phyloP scores from a whole-genome alignment of 2,113 vertebrate species.

The Genyomyrus donnyi region DNA sequence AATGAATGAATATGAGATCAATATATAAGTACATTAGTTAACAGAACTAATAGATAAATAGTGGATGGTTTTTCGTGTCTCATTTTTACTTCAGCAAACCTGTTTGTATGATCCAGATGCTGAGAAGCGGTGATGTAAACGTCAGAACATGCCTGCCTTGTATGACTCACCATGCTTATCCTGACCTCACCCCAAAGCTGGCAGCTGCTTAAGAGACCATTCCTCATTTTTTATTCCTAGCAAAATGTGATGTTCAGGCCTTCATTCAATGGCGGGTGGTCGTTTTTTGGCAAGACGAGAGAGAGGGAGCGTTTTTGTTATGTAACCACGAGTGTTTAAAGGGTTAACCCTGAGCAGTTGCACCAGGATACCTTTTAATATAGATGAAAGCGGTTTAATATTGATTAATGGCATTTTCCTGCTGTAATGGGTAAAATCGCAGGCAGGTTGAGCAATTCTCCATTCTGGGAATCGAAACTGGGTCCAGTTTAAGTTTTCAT shows the following conservation, averaged over 20 bases:
- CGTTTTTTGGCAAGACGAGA: neutral
- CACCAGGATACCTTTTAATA: neutral
- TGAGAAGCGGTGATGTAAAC: neutral
- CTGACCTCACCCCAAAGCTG: neutral
- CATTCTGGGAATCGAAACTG: neutral
- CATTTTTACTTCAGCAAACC: neutral
- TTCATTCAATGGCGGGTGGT: neutral
- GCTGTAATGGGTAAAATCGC: neutral
- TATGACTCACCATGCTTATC: neutral
- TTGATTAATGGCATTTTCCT: neutral
- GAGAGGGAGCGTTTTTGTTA: neutral
- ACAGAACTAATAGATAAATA: neutral
- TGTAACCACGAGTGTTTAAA: neutral
- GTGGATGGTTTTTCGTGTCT: neutral
- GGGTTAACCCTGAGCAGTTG: neutral
- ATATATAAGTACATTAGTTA: neutral
- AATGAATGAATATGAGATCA: neutral
- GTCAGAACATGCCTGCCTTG: neutral
- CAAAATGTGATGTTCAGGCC: neutral
- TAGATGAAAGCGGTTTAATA: neutral
- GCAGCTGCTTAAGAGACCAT: neutral
- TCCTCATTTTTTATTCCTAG: neutral
- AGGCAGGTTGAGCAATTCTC: neutral
- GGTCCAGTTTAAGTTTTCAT: neutral
- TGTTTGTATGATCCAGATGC: neutral